Evolutionary conservation across 2,888 invertebrate species (phyloP), one percentile per base, ranked within the genome.

Genomic region (Drosophila stalkeri): DNA sequence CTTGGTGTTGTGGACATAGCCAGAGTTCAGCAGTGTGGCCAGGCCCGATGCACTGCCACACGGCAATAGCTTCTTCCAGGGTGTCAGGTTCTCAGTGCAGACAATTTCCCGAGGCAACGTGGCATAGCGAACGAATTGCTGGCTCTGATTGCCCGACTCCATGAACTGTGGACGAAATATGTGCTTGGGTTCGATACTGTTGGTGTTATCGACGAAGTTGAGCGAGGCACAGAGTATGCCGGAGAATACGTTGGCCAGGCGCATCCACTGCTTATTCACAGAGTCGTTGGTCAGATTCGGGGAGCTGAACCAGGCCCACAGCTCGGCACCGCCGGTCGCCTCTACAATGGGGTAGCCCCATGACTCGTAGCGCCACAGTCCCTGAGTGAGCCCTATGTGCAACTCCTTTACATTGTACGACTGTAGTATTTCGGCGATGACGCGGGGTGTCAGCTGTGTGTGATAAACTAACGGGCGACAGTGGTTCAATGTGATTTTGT

Each of bases 41-140:
- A 99, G 94, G 3, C 99, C 99, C 89, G 95, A 95, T 92, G 95
- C 96, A n/a, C 97, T 96, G 92, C 97, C 97, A 93, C 99, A 99
- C 0, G 99, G 99, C 52, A 99, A 93, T 6, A 99, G 94, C 92
- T 99, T 99, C 90, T 98, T 98, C 97, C 99, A 99, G 0, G 99
- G 99, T 16, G 99, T 99, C 85, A 99, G 94, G 94, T 99, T 99
- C 94, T 99, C 99, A 0, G 99, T 99, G 91, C 99, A 99, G 5
- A 99, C 98, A 85, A 98, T 97, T 94, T 99, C 99, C 77, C 98
- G 94, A 0, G 99, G 98, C 72, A 99, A 93, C n/a, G 97, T 96
- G 1, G 99, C 96, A 94, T 99, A 99, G 85, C 97, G 84, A 93
- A 94, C 90, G 94, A 75, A 80, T 92, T 74, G 64, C 2, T 98